phyloP scores from a whole-genome alignment of 2,113 vertebrate genomes.

The Scopus umbretta region DNA sequence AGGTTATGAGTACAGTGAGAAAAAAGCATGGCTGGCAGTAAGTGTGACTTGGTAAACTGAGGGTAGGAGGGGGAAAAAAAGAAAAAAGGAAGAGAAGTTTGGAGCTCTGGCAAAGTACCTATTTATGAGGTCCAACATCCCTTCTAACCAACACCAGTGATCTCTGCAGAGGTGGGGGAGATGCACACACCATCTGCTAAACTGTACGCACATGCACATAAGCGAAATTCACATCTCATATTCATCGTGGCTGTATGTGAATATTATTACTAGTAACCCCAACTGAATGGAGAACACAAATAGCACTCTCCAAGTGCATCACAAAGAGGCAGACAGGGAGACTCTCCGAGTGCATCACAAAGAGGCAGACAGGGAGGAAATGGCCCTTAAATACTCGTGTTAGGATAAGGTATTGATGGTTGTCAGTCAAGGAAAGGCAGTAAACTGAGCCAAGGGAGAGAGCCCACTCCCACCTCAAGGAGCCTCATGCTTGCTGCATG shows the following conservation, averaged over 20 bases:
- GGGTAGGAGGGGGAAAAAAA: not conserved
- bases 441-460: not conserved
- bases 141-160: not conserved
- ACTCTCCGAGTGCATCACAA: not conserved
- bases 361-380: not conserved
- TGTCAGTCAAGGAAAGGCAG: not conserved
- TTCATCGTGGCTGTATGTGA: not conserved
- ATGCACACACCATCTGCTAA: not conserved
- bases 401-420: not conserved
- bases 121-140: not conserved
- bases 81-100: not conserved
- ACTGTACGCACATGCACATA: rapidly evolving
- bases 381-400: not conserved
- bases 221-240: not conserved
- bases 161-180: not conserved
- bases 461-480: not conserved
- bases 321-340: not conserved
- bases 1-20: not conserved
- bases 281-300: not conserved
- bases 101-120: not conserved
- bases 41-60: not conserved
- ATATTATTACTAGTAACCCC: not conserved
- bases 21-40: not conserved
- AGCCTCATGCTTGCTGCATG: not conserved
- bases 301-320: not conserved